Evolutionary conservation across 2,888 invertebrate species (phyloP).

Genomic region (Athripsodes cinereus): DNA sequence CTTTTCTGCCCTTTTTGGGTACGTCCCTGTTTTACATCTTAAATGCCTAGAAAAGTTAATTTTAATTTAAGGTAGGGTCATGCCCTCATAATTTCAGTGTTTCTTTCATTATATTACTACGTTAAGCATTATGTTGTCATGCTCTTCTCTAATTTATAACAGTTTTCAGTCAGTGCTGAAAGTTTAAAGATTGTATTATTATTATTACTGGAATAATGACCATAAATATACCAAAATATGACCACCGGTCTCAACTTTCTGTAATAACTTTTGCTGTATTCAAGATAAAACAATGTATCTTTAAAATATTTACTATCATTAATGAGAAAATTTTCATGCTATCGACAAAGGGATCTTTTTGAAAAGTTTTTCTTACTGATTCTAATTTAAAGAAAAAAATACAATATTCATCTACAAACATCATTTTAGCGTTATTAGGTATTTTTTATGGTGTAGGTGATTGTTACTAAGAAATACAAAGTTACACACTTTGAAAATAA

Average conservation of each 20-base stretch:
- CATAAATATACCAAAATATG: conserved; percentile 19
- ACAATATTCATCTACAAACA: no score
- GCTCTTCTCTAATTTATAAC: background rate
- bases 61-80: background rate
- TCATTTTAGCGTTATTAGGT: no score
- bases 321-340: no score
- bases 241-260: conserved; percentile 2
- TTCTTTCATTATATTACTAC: background rate
- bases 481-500: no score
- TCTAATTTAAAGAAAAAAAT: no score
- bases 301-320: no score
- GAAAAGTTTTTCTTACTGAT: no score
- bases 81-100: background rate
- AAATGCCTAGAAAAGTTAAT: background rate
- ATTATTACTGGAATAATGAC: conserved; percentile 18
- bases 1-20: conserved; percentile 3
- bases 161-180: background rate
- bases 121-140: background rate
- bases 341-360: no score
- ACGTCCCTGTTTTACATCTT: conserved; percentile 6
- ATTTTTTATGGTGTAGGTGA: no score
- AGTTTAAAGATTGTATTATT: conserved; percentile 10
- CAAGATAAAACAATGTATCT: no score
- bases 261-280: background rate
- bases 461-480: no score